Evolutionary conservation across 2,888 invertebrate species (phyloP).

Genomic region (Pimpla rufipes): DNA sequence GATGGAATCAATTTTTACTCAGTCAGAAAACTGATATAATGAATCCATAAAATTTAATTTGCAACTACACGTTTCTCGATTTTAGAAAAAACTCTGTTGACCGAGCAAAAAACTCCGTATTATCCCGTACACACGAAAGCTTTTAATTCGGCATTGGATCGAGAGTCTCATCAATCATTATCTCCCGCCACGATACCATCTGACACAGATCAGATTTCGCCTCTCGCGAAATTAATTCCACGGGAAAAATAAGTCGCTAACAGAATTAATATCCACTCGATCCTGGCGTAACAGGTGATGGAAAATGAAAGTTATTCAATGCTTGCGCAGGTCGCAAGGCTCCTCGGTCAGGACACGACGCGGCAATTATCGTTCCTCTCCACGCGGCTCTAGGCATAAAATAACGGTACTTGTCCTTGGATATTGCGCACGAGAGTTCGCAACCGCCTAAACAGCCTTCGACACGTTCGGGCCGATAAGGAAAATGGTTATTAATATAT

Average conservation of each 20-base stretch:
- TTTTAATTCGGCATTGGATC: not conserved
- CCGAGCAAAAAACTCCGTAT: not conserved
- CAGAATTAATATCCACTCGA: not conserved
- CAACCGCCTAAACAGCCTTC: not conserved
- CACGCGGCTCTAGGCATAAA: conserved; percentile 17
- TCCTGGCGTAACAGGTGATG: not conserved
- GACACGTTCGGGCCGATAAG: not conserved
- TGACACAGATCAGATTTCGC: not conserved
- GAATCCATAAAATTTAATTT: no score
- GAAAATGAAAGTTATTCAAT: conserved; percentile 3
- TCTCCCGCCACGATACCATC: not conserved
- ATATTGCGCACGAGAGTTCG: not conserved
- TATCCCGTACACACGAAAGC: not conserved
- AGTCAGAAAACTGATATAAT: no score
- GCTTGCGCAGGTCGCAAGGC: conserved; percentile 4
- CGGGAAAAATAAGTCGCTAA: not conserved
- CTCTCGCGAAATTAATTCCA: not conserved
- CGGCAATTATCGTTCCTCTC: conserved; percentile 2
- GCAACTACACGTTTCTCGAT: no score
- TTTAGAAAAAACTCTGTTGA: not conserved
- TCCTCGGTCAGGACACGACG: conserved; percentile 9
- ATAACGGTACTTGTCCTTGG: conserved; percentile 14
- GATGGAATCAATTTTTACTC: no score
- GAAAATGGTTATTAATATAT: not conserved
- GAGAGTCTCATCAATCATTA: not conserved